Evolutionary conservation across 2,888 invertebrate species (phyloP), one percentile per base, ranked within the genome.

Genomic region (Hermodice carunculata): DNA sequence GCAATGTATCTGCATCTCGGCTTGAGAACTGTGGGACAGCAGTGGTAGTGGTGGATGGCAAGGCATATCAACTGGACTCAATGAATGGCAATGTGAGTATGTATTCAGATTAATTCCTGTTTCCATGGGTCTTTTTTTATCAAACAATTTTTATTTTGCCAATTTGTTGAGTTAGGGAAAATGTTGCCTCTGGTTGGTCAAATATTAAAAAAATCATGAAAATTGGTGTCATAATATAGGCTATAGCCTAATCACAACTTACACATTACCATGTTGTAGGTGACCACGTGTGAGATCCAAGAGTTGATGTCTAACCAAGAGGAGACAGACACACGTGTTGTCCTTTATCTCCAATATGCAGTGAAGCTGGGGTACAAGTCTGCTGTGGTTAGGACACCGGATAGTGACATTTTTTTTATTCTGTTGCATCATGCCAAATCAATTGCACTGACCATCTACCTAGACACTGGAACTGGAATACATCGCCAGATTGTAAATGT

Each of bases 311-410:
- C n/a, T 26, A 58, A 48, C 28, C 57, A 64, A 52, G 64, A 57
- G 51, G 57, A 58, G 58, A 58, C 60, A 26, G 64, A 64, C 31
- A 64, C 49, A 34, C 22, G 59, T 17, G 51, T 64, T 24, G 40
- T 49, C 42, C 59, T 64, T 11, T 64, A 63, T 44, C 60, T 64
- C 44, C 52, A 63, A 29, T 37, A 64, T 53, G 64, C 59, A n/a
- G 59, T 26, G 17, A 24, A 28, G 14, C 51, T 62, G 24, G 64
- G 60, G 26, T 64, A 63, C 48, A 64, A 61, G 61, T 32, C 5
- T 34, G 64, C 54, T 44, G 61, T 63, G 17, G 61, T 64, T n/a
- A 61, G 60, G 43, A 64, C 61, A 29, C 52, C 52, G 19, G 60
- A 48, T 42, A 64, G 17, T 24, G 40, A 58, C 53, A 64, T 64